Percentiles rank a stretch among this genome's conserved stretches.
Conservation (phyloP, 2,113 vertebrate species). For the Etheostoma spectabile region DNA sequence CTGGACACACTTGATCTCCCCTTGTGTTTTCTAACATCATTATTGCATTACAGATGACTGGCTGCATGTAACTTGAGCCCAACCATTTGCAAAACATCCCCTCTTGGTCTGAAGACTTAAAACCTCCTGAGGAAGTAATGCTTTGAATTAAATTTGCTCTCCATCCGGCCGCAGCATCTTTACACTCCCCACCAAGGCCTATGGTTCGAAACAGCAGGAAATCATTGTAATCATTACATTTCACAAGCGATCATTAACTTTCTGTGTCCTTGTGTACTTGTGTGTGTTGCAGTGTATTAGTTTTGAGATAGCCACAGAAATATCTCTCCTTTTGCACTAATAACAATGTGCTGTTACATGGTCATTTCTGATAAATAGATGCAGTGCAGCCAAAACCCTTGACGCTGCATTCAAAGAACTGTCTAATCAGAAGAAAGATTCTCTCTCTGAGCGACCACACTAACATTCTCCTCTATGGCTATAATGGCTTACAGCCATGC, state of each 20-base stretch:
- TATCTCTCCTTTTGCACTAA: slow-evolving; percentile 7
- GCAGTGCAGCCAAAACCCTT: not conserved
- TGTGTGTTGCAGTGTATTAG: not conserved
- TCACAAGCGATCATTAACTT: slow-evolving; percentile 33
- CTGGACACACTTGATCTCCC: slow-evolving; percentile 41
- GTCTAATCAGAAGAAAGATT: slow-evolving; percentile 17
- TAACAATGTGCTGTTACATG: not conserved
- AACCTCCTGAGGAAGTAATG: slow-evolving; percentile 46
- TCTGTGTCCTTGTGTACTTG: slow-evolving; percentile 9
- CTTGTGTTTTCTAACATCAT: slow-evolving; percentile 53
- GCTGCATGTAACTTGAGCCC: slow-evolving; percentile 59
- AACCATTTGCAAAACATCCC: slow-evolving; percentile 44
- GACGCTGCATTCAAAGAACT: not conserved
- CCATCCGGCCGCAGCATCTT: slow-evolving; percentile 36
- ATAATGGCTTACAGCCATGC: not conserved
- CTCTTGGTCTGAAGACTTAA: slow-evolving; percentile 36
- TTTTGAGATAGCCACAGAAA: not conserved
- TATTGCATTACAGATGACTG: slow-evolving; percentile 48
- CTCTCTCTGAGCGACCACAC: not conserved
- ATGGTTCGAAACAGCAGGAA: slow-evolving; percentile 34
- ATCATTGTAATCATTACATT: slow-evolving; percentile 43
- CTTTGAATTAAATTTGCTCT: slow-evolving; percentile 59
- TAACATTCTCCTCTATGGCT: not conserved
- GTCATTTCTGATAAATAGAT: slow-evolving; percentile 6
- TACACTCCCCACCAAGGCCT: slow-evolving; percentile 26